Evolutionary conservation across 2,797 vertebrate species (phyloP).

Genomic region (Pangasius mekongensis): DNA sequence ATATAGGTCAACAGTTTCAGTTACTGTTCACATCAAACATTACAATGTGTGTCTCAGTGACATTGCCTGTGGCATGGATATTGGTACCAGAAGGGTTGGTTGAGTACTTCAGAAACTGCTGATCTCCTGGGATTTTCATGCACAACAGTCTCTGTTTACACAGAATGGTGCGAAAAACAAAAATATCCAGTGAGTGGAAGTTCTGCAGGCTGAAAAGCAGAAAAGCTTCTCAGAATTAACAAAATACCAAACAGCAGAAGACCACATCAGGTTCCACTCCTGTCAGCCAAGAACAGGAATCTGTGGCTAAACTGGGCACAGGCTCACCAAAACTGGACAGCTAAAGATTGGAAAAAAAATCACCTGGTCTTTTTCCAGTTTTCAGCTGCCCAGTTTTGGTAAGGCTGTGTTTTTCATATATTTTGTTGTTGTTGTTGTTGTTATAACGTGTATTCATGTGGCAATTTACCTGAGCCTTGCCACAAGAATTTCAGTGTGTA

Average conservation of each 20-base stretch:
- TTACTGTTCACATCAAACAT: not conserved
- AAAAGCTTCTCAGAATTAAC: not conserved
- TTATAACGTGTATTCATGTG: not conserved
- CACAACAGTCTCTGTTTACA: not conserved
- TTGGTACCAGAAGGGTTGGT: not conserved
- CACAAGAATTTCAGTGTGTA: not conserved
- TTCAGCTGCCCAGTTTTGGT: not conserved
- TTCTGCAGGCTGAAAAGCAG: not conserved
- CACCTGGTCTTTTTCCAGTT: not conserved
- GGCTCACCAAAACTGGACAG: not conserved
- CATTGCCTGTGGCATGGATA: not conserved
- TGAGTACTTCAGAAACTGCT: not conserved
- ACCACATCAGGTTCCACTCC: not conserved
- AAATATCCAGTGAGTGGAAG: not conserved
- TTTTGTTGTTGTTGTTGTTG: not conserved
- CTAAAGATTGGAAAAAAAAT: not conserved
- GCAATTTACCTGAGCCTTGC: not conserved
- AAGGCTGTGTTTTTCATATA: not conserved
- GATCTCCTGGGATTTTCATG: not conserved
- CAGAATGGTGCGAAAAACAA: not conserved
- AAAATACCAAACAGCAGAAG: not conserved
- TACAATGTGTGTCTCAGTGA: not conserved
- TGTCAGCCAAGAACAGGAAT: not conserved
- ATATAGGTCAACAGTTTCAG: not conserved
- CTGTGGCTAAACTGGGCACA: not conserved